phyloP scores from a whole-genome alignment of 2,888 invertebrate species.

The Lordiphosa andalusiaca region DNA sequence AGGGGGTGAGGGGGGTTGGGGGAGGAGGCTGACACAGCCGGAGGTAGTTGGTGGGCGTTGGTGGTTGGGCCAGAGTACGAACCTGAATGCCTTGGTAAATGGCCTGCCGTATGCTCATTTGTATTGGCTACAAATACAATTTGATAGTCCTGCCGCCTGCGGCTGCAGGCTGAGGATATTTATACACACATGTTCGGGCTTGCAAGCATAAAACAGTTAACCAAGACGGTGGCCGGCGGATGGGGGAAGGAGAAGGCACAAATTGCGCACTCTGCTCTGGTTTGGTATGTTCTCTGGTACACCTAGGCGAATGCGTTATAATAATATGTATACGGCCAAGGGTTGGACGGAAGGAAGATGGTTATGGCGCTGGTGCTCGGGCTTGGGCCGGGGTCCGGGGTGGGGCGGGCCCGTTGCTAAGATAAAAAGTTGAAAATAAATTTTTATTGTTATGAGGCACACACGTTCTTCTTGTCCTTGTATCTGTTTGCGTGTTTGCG shows the following conservation, averaged over 20 bases:
- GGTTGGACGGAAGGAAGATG: slow-evolving; percentile 9
- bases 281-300: slow-evolving; percentile 35
- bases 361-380: neutral
- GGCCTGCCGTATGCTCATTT: slow-evolving; percentile 73
- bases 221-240: slow-evolving; percentile 26
- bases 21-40: slow-evolving; percentile 5
- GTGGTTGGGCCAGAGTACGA: slow-evolving; percentile 10
- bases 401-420: slow-evolving; percentile 26
- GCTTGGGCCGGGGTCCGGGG: slow-evolving; percentile 12
- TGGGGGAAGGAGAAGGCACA: slow-evolving; percentile 12
- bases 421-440: slow-evolving; percentile 74
- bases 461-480: slow-evolving; percentile 70
- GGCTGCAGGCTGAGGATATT: slow-evolving; percentile 59
- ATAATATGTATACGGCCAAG: slow-evolving; percentile 65
- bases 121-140: slow-evolving; percentile 74
- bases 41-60: slow-evolving; percentile 19
- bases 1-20: too few relatives aligned
- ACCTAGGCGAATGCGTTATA: slow-evolving; percentile 73
- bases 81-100: slow-evolving; percentile 64
- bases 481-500: slow-evolving; percentile 74
- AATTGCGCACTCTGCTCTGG: slow-evolving; percentile 27
- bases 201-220: slow-evolving; percentile 62
- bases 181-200: slow-evolving; percentile 56
- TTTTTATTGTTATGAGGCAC: slow-evolving; percentile 73
- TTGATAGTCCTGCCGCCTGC: slow-evolving; percentile 50